Evolutionary conservation across 2,113 vertebrate species (phyloP), one percentile per base, ranked within the genome.

Genomic region (Smithornis capensis): DNA sequence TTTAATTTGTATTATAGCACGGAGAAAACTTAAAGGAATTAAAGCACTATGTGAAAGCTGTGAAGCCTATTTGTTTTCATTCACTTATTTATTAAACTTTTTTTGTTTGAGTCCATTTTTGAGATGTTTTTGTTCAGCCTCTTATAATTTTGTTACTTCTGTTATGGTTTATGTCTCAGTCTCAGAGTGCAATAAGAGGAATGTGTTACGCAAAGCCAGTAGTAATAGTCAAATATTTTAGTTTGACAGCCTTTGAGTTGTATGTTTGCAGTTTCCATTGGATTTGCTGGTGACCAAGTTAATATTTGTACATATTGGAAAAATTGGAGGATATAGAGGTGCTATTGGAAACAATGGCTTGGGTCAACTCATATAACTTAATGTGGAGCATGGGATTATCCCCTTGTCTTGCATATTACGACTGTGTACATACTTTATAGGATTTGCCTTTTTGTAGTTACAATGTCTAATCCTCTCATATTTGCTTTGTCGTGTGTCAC

Each of bases 381-480:
- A 42, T 12, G 1, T 59, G 74, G 73, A 76, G 29, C 62, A 19
- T 19, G 56, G 75, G 80, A 94, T 96, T 97, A 96, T 92, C 81
- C 64, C 19, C 57, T 91, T 86, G 25, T 83, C 70, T 88, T 92
- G 47, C 69, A 17, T 88, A 69, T 88, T 94, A 35, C 38, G 74
- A 56, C 83, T 80, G 42, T 59, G 60, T 92, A 35, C 3, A 2
- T 93, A 82, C 47, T 95, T 95, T 42, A 84, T 55, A 87, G 89
- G 86, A 94, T 96, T 95, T 97, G 65, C 44, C 19, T 53, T 83
- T 95, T 85, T 69, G 9, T 53, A 59, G 70, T 90, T 95, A 74
- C 35, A 82, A 13, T 65, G 52, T 68, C 4, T 93, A 96, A 90
- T 94, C 91, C 75, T 88, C 62, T 94, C 71, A n/a, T 74, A 60